Base-by-base conservation (phyloP, 2,888 invertebrate species). In the Peribatodes rhomboidaria region DNA sequence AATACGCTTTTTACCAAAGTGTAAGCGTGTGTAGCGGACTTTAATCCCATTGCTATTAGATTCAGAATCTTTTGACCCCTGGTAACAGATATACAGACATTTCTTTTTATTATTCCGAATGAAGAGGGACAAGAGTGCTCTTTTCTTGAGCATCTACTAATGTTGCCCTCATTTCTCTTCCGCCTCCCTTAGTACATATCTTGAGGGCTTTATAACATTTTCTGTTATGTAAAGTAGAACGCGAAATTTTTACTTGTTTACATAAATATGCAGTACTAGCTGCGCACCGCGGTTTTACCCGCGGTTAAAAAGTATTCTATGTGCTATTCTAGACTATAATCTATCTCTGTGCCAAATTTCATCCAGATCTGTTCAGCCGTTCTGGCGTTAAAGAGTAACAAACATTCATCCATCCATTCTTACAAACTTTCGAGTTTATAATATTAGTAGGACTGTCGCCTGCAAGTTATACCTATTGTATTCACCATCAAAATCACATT, bases 81-180 rank as follows among this genome's bases (percentile, higher is more conserved):
- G n/a, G 63, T 59, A 20, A 59, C 54, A 64, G 42, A 64, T 59
- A 57, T 22, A 54, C 35, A 54, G 59, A 54, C 58, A 54, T 64
- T 64, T 59, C 54, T 54, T 57, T 62, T 59, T 64, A 64, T 64
- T 64, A 59, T 55, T 64, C 42, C 49, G 54, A 55, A 64, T 50
- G 64, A 59, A 54, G 64, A 54, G 54, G 54, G 58, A 22, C 64
- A 39, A 49, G 64, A 59, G 64, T 27, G 63, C 58, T 56, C 52
- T 64, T 55, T 42, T 39, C 49, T 44, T 44, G 54, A 64, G 64
- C 49, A 42, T 41, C 63, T 55, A 54, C 64, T 64, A 54, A 64
- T 64, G 64, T 50, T 59, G 64, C 16, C 64, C 64, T 54, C 64
- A 47, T 64, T 64, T 63, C 31, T 47, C 35, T 44, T 58, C 54